Conservation (phyloP, 2,113 vertebrate species). For the Tauraco erythrolophus region DNA sequence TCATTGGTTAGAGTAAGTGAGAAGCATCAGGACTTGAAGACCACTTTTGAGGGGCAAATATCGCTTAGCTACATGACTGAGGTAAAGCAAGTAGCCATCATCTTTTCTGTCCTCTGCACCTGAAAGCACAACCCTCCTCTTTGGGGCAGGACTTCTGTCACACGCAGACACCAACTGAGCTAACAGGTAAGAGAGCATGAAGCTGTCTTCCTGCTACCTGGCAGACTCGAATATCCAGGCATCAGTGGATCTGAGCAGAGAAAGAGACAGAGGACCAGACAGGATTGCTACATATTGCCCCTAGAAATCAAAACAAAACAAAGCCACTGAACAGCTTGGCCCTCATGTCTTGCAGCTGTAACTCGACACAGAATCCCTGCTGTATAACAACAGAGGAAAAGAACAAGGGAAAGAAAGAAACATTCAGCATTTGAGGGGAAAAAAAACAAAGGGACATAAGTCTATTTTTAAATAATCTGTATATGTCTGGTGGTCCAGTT, state of each 20-base stretch:
- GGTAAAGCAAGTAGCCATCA: not conserved
- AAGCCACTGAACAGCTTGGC: constrained; percentile 7
- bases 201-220: not conserved
- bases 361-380: constrained; percentile 5
- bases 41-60: not conserved
- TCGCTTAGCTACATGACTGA: not conserved
- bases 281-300: not conserved
- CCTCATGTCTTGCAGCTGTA: constrained; percentile 42
- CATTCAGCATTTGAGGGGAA: not conserved
- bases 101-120: not conserved
- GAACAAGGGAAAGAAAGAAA: not conserved
- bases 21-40: not conserved
- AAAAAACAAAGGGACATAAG: not conserved
- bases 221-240: not conserved
- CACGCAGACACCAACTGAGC: not conserved
- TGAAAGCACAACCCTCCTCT: not conserved
- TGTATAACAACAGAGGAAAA: not conserved
- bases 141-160: not conserved
- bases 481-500: not conserved
- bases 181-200: not conserved
- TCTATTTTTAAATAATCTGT: not conserved
- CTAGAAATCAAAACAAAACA: constrained; percentile 37
- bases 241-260: not conserved
- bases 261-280: not conserved
- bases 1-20: not conserved